A percentile compares a stretch with the other conserved stretches of the same genome.
Evolutionary conservation across 1,140 invertebrate species (phyloP).

Genomic region (Scaptomyza pallida): DNA sequence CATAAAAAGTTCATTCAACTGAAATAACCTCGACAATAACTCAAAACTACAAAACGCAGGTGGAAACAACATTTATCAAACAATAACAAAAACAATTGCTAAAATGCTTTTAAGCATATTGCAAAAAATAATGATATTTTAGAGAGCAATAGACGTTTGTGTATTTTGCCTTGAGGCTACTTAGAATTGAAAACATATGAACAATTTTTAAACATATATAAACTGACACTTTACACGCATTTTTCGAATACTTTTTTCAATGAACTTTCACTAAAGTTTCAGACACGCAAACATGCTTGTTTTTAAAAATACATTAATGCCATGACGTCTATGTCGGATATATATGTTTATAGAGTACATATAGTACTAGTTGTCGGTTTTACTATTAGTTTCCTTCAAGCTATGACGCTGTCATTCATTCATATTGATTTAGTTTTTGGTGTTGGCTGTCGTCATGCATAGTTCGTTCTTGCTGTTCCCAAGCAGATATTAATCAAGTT

Average conservation of each 20-base stretch:
- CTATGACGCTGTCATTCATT: conserved; percentile 44
- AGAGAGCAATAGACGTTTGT: conserved; percentile 62
- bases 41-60: conserved; percentile 8
- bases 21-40: conserved; percentile 40
- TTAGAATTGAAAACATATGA: conserved; percentile 30
- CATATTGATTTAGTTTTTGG: conserved; percentile 31
- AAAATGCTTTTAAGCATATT: conserved; percentile 44
- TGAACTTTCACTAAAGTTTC: conserved; percentile 25
- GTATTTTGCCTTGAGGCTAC: conserved; percentile 58
- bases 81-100: conserved; percentile 1
- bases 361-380: conserved; percentile 3
- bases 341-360: background rate
- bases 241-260: conserved; percentile 45
- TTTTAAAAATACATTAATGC: conserved; percentile 35
- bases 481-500: conserved; percentile 11
- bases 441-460: conserved; percentile 25
- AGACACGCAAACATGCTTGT: background rate
- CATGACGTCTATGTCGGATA: conserved; percentile 19
- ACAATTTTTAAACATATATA: conserved; percentile 30
- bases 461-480: conserved; percentile 33
- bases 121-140: conserved; percentile 1
- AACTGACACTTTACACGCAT: conserved; percentile 50
- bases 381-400: conserved; percentile 18
- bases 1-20: conserved; percentile 57
- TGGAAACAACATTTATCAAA: conserved; percentile 26